A percentile compares a stretch with the other conserved stretches of the same genome.
Evolutionary conservation across 2,797 vertebrate genomes (phyloP).

Genomic region (Siniperca undulata): DNA sequence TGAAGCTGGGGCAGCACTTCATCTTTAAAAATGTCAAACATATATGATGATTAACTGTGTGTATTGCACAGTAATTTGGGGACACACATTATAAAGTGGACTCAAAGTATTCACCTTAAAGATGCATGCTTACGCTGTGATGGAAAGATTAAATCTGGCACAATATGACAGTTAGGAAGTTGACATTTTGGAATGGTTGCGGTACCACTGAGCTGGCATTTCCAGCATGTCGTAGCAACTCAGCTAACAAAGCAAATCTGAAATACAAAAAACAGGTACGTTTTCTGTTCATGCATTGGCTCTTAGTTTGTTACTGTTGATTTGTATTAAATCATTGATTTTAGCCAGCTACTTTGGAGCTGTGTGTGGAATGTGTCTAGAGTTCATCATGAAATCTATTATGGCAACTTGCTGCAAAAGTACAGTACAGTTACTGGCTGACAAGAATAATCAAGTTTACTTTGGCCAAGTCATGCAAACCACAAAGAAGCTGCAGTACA

Average conservation of each 20-base stretch:
- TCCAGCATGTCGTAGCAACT: background rate
- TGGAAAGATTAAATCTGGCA: constrained; percentile 24
- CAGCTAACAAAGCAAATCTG: background rate
- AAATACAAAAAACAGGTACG: constrained; percentile 5
- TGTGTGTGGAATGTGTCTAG: constrained; percentile 5
- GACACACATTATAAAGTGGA: background rate
- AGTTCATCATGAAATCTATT: constrained; percentile 13
- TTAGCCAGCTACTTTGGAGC: background rate
- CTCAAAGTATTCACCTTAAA: constrained; percentile 7
- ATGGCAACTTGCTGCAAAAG: background rate
- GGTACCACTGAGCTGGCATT: constrained; percentile 33
- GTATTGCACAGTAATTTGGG: background rate
- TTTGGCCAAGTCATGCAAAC: background rate
- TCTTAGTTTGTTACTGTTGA: constrained; percentile 4
- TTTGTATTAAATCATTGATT: background rate
- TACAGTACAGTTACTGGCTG: background rate
- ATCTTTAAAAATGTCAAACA: constrained; percentile 13
- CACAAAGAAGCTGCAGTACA: background rate
- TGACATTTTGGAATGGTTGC: constrained; percentile 53
- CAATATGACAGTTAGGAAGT: constrained; percentile 12
- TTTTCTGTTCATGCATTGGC: constrained; percentile 1
- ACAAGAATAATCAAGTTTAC: constrained; percentile 3
- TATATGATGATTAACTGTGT: constrained; percentile 5
- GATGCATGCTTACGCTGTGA: constrained; percentile 23
- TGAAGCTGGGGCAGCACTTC: constrained; percentile 21